These are phyloP conservation scores for Pseudomyrmex cubaensis DNA, from an alignment of 1,140 invertebrate species.

Conservation along the genomic window DNA sequence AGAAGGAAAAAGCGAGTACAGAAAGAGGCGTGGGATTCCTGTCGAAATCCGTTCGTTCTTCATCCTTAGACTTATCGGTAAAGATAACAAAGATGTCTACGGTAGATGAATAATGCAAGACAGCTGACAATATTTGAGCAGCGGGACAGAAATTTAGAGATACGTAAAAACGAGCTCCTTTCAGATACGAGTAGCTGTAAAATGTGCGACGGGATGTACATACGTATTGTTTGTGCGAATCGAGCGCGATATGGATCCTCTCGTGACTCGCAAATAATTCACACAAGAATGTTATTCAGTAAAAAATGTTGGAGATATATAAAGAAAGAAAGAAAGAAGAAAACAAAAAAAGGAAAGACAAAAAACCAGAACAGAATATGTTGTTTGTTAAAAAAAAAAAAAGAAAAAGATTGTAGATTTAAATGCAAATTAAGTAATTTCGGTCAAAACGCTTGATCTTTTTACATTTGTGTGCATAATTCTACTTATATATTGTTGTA, in stretches of 20 bases:
- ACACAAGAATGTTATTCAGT: conserved; percentile 13
- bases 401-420: no score
- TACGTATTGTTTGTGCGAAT: conserved; percentile 57
- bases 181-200: conserved; percentile 52
- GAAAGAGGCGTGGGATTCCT: conserved; percentile 20
- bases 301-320: conserved; percentile 16
- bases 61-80: conserved; percentile 53
- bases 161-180: conserved; percentile 32
- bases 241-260: conserved; percentile 22
- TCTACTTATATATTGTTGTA: no score
- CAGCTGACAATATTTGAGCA: conserved; percentile 55
- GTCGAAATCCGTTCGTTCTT: conserved; percentile 46
- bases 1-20: not conserved
- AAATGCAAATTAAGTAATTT: no score
- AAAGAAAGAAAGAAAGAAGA: not conserved
- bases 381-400: no score
- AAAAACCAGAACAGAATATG: no score
- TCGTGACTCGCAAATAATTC: conserved; percentile 33
- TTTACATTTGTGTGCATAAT: no score
- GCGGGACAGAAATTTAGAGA: conserved; percentile 27
- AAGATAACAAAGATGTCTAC: conserved; percentile 54
- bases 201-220: conserved; percentile 48
- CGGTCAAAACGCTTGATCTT: no score
- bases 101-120: conserved; percentile 48
- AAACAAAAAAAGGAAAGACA: no score